Conservation (phyloP, 2,888 invertebrate genomes). For the Mesorhabditis sp. region DNA sequence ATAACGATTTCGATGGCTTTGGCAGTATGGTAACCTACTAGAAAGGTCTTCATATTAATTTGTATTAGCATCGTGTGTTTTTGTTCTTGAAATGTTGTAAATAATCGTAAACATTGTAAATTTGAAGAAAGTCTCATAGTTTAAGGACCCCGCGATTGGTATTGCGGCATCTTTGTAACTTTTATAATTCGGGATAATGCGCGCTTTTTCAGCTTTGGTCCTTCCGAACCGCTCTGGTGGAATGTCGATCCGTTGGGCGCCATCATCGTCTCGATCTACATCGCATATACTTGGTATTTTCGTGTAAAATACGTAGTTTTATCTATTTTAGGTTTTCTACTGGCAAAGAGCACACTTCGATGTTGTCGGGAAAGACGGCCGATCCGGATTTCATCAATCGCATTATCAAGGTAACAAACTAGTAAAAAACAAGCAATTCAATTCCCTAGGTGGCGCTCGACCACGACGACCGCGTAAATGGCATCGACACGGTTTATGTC, state of each 20-base stretch:
- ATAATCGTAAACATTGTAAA: no score
- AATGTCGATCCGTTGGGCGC: constrained; percentile 63
- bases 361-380: constrained; percentile 54
- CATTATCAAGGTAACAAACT: constrained; percentile 47
- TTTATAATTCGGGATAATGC: no score
- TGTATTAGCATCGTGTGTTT: no score
- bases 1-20: no score
- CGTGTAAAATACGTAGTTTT: constrained; percentile 48
- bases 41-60: no score
- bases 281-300: constrained; percentile 58
- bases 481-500: constrained; percentile 63
- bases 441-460: constrained; percentile 50
- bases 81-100: no score
- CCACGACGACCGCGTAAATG: constrained; percentile 51
- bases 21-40: no score
- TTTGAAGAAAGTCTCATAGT: no score
- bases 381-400: constrained; percentile 57
- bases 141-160: no score
- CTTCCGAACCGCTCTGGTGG: constrained; percentile 42
- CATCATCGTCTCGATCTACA: constrained; percentile 62
- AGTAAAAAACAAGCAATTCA: background rate
- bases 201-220: background rate
- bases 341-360: constrained; percentile 58
- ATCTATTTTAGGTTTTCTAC: constrained; percentile 41
- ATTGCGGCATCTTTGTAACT: no score